Evolutionary conservation across 53 echinoderm and acorn worm species (phyloP).

Genomic region (Zoroaster sp.): DNA sequence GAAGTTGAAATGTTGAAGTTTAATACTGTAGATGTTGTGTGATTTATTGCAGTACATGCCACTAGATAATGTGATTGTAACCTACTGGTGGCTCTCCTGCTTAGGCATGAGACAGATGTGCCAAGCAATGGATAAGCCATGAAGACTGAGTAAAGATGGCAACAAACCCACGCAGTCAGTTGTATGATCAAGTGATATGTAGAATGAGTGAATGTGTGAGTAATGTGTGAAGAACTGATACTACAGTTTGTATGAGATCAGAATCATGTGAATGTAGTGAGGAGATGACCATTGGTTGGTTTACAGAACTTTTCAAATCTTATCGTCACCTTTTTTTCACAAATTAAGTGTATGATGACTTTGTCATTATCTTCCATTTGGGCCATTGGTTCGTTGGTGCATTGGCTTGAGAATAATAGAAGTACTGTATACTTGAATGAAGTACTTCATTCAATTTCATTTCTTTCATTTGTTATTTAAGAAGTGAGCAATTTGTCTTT

Average conservation of each 20-base stretch:
- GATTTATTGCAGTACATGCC: not conserved
- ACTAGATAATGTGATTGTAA: not conserved
- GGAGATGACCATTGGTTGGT: not conserved
- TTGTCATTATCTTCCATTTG: not conserved
- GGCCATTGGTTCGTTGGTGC: not conserved
- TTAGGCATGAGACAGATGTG: not conserved
- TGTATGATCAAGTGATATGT: conserved; percentile 1
- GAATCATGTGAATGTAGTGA: not conserved
- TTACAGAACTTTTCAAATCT: not conserved
- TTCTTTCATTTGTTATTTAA: too few species aligned
- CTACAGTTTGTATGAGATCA: not conserved
- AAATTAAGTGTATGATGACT: not conserved
- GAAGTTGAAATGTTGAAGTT: not conserved
- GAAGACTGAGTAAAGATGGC: not conserved
- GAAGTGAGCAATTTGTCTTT: too few species aligned
- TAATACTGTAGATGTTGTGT: not conserved
- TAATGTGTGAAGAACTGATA: conserved; percentile 5
- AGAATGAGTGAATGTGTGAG: not conserved
- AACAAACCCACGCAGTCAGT: not conserved
- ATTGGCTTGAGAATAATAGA: not conserved
- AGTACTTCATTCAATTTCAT: too few species aligned
- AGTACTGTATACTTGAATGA: not conserved
- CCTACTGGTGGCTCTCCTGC: not conserved
- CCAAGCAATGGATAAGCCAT: not conserved
- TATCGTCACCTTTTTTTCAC: not conserved